phyloP scores from a whole-genome alignment of 2,888 invertebrate genomes.

The Pecten maximus region DNA sequence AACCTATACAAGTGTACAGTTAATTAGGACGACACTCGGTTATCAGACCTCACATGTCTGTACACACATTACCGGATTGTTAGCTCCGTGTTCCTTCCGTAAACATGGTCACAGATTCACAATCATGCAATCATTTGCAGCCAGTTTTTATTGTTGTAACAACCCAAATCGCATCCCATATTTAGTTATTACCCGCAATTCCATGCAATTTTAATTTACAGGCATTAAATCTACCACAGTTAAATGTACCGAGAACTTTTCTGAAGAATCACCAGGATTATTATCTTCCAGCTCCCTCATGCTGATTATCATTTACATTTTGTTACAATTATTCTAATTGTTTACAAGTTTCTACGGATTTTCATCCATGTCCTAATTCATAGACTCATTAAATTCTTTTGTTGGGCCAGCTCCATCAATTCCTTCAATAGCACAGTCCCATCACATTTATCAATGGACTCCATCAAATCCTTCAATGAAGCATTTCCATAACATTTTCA shows the following conservation, averaged over 20 bases:
- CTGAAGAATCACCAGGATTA: not conserved
- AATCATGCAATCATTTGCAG: not conserved
- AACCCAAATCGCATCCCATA: not conserved
- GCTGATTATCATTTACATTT: conserved; percentile 5
- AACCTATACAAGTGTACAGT: no score
- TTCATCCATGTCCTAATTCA: not conserved
- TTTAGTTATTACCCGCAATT: not conserved
- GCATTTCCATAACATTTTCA: no score
- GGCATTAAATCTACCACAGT: not conserved
- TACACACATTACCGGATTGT: conserved; percentile 20
- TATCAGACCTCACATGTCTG: not conserved
- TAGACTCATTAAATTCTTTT: not conserved
- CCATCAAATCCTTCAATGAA: no score
- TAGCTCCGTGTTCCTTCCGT: not conserved
- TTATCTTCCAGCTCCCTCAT: not conserved
- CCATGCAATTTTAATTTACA: conserved; percentile 22
- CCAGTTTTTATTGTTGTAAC: not conserved
- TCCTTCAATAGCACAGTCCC: no score
- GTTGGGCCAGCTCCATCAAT: no score
- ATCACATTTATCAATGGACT: no score
- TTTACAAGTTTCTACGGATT: no score
- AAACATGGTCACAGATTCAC: conserved; percentile 18
- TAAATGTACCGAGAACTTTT: not conserved
- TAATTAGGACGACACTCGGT: no score
- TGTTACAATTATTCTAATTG: not conserved